Conservation (phyloP, 2,113 vertebrate genomes). For the Amphiprion percula region DNA sequence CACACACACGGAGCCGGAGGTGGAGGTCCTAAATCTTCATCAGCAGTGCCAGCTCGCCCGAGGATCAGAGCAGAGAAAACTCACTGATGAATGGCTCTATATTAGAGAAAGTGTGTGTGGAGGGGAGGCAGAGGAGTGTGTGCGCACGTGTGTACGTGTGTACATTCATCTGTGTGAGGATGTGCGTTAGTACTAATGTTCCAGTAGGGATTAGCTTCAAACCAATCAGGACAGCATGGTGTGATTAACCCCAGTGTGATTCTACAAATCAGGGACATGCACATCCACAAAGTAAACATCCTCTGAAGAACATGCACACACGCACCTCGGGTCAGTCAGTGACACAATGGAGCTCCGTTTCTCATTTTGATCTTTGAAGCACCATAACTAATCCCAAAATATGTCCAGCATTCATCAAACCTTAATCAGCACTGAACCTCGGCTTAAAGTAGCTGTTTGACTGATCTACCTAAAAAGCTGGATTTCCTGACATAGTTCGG, state of each 20-base stretch:
- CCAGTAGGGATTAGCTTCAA: conserved; percentile 57
- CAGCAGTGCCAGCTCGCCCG: conserved; percentile 56
- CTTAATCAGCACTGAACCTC: no score
- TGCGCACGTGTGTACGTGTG: conserved; percentile 16
- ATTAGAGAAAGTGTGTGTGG: conserved; percentile 23
- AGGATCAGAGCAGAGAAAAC: conserved; percentile 62
- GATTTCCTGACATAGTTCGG: no score
- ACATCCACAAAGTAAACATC: conserved; percentile 24
- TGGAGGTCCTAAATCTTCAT: conserved; percentile 72
- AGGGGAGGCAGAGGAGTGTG: background rate
- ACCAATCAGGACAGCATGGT: conserved; percentile 46
- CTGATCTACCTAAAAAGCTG: background rate
- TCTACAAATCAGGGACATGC: conserved; percentile 35
- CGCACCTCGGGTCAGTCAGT: background rate
- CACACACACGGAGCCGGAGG: conserved; percentile 4
- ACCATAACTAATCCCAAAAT: background rate
- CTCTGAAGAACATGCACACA: background rate
- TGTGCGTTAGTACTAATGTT: conserved; percentile 46
- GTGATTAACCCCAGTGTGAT: conserved; percentile 47
- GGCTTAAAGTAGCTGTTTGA: background rate
- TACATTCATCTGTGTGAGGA: conserved; percentile 38
- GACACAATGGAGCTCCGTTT: background rate
- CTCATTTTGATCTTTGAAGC: conserved; percentile 2
- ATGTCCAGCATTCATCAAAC: background rate
- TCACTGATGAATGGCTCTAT: conserved; percentile 63